Conservation (phyloP, 2,888 invertebrate genomes). For the Lathronympha strigana region DNA sequence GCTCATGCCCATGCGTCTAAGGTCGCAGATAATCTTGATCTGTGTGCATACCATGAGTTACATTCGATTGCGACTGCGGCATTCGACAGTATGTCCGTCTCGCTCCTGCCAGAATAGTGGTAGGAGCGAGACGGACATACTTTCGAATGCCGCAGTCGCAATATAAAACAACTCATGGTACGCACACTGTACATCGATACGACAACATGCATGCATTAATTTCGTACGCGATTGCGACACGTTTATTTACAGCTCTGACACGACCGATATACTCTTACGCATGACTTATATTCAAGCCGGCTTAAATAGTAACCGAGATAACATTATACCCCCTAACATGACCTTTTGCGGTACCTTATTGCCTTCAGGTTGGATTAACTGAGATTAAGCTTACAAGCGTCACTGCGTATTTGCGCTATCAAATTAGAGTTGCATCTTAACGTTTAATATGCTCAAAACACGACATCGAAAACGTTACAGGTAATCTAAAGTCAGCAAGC, state of each 20-base stretch:
- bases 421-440: constrained; percentile 1
- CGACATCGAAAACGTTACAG: too few species aligned
- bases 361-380: constrained; percentile 8
- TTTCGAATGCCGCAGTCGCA: too few species aligned
- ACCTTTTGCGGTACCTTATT: constrained; percentile 2
- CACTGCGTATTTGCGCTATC: neutral
- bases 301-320: constrained; percentile 2
- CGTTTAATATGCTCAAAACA: too few species aligned
- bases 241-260: constrained; percentile 40
- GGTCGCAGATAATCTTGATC: constrained; percentile 15
- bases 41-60: too few species aligned
- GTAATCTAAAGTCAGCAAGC: too few species aligned
- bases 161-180: too few species aligned
- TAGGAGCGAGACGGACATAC: too few species aligned
- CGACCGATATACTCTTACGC: constrained; percentile 33
- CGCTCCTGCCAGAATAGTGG: too few species aligned
- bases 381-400: constrained; percentile 5
- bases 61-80: too few species aligned
- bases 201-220: constrained; percentile 36
- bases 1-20: too few species aligned
- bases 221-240: constrained; percentile 36
- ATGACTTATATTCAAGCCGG: constrained; percentile 7
- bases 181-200: too few species aligned
- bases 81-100: too few species aligned
- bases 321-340: constrained; percentile 4